A percentile compares a stretch with the other conserved stretches of the same genome.
Conservation (phyloP, 2,888 invertebrate genomes). For the Tridacna crocea region DNA sequence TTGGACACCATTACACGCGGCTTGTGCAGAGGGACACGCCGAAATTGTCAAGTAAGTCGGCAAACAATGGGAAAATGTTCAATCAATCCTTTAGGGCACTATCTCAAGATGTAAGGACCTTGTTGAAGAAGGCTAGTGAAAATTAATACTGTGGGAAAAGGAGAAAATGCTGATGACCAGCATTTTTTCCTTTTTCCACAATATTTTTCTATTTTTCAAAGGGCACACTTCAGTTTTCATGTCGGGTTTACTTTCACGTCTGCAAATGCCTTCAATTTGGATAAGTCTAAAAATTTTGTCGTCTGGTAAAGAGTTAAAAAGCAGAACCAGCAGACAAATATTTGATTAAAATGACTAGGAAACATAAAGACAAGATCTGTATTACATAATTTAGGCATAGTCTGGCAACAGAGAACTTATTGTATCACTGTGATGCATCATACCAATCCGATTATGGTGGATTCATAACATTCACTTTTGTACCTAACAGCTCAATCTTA, state of each 20-base stretch:
- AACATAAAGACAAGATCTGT: no score
- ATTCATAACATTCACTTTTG: no score
- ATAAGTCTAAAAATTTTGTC: not conserved
- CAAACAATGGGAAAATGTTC: not conserved
- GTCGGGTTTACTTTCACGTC: not conserved
- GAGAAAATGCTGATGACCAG: not conserved
- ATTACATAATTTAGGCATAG: no score
- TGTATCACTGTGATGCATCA: no score
- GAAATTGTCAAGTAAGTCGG: constrained; percentile 78
- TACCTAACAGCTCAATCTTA: no score
- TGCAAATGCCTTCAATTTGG: not conserved
- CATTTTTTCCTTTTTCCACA: not conserved
- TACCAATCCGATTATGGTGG: no score
- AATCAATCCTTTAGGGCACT: no score
- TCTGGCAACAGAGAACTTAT: no score
- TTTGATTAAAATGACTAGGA: no score
- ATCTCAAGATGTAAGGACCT: no score
- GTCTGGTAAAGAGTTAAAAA: not conserved
- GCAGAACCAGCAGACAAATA: no score
- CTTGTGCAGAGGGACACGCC: constrained; percentile 82
- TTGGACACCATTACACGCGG: constrained; percentile 84
- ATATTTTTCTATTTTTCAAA: not conserved
- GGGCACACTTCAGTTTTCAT: not conserved
- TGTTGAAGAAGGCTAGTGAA: no score
- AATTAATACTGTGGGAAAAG: not conserved